Conservation (phyloP, 2,888 invertebrate species). For the Pelosia muscerda region DNA sequence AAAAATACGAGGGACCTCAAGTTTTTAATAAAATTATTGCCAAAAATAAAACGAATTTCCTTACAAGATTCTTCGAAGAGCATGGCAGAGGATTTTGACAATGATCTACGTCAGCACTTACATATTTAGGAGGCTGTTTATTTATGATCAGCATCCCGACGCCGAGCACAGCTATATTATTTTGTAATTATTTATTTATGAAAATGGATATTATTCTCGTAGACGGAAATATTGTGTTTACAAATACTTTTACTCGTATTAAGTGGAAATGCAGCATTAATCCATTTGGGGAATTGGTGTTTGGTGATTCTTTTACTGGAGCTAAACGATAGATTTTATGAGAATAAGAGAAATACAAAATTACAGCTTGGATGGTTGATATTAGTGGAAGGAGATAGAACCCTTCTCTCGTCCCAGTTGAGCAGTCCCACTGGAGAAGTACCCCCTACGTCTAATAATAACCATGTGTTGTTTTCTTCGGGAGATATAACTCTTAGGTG, state of each 20-base stretch:
- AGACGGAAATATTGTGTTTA: conserved; percentile 25
- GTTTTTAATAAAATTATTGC: conserved; percentile 3
- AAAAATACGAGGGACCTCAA: not conserved
- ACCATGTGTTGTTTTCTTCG: no score
- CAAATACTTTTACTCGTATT: conserved; percentile 17
- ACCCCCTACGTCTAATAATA: no score
- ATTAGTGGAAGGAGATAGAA: no score
- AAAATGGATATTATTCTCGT: conserved; percentile 30
- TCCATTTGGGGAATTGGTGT: not conserved
- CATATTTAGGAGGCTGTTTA: conserved; percentile 42
- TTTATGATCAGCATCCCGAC: conserved; percentile 38
- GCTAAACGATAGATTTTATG: not conserved
- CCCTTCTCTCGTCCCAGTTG: no score
- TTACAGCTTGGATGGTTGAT: not conserved
- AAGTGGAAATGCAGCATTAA: not conserved
- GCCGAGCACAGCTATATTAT: conserved; percentile 36
- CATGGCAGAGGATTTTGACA: conserved; percentile 34
- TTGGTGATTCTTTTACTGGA: not conserved
- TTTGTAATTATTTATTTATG: conserved; percentile 46
- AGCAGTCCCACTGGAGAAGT: no score
- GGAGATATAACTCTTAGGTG: no score
- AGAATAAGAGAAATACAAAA: not conserved
- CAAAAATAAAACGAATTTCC: not conserved
- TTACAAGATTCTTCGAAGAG: conserved; percentile 6
- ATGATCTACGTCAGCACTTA: conserved; percentile 44